Percentiles rank a stretch among this genome's conserved stretches.
phyloP scores from a whole-genome alignment of 2,797 vertebrate genomes.

The Hapalemur alaotrensis region DNA sequence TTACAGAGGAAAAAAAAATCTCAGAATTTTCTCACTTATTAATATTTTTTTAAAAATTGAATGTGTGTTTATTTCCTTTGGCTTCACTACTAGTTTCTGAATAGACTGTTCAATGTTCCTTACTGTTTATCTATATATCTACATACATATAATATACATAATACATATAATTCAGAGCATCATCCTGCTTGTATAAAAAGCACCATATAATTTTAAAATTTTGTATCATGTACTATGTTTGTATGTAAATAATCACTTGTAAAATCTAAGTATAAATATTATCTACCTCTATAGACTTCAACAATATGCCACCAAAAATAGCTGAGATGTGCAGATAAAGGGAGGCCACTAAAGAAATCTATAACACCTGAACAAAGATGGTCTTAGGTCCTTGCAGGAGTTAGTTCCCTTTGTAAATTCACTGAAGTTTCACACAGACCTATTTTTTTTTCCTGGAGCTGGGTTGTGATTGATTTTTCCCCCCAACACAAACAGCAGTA shows the following conservation, averaged over 20 bases:
- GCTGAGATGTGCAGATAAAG: background rate
- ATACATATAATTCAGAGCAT: background rate
- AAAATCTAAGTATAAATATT: background rate
- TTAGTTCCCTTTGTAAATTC: background rate
- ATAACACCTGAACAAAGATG: background rate
- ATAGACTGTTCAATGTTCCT: background rate
- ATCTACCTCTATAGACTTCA: background rate
- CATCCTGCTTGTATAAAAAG: background rate
- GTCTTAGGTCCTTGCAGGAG: background rate
- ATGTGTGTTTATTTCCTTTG: background rate
- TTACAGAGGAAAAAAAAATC: background rate
- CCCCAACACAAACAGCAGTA: conserved; percentile 15
- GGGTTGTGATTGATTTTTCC: conserved; percentile 33
- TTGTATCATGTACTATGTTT: background rate
- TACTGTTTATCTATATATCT: background rate
- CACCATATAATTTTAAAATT: background rate
- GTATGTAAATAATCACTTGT: background rate
- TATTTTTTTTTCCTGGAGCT: background rate
- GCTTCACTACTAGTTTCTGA: background rate
- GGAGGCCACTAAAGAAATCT: background rate
- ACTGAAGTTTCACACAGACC: background rate
- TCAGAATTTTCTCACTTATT: background rate
- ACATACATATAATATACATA: background rate
- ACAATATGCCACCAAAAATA: background rate
- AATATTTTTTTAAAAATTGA: background rate